These are phyloP conservation scores for Hypanus sabinus DNA, from an alignment of 2,113 vertebrate species.

Conservation along the genomic window DNA sequence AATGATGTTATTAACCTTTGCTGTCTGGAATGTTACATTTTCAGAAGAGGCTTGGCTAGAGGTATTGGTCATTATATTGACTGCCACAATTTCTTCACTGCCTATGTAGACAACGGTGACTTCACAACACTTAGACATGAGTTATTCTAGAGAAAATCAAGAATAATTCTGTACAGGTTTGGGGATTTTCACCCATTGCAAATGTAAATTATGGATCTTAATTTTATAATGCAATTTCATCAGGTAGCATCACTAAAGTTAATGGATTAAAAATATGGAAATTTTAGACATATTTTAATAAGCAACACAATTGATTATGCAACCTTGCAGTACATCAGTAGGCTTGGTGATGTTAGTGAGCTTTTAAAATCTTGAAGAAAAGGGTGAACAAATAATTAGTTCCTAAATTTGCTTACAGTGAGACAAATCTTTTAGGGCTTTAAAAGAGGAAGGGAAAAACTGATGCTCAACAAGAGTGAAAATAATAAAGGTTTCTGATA, in stretches of 20 bases:
- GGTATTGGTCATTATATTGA: too few relatives aligned
- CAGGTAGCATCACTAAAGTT: neutral
- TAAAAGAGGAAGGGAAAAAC: neutral
- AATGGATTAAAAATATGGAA: neutral
- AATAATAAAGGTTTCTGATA: neutral
- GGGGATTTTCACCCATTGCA: neutral
- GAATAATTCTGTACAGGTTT: neutral
- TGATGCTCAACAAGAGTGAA: neutral
- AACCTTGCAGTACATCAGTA: neutral
- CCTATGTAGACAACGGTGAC: too few relatives aligned
- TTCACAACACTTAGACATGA: too few relatives aligned
- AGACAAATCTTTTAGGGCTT: neutral
- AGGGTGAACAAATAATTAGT: neutral
- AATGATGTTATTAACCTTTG: too few relatives aligned
- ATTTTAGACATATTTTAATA: neutral
- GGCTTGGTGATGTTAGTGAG: neutral
- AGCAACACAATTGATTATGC: neutral
- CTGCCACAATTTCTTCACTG: too few relatives aligned
- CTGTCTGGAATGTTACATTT: too few relatives aligned
- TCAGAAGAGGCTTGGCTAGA: too few relatives aligned
- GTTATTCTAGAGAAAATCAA: too few relatives aligned
- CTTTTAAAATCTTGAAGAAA: neutral
- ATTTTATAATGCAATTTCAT: neutral
- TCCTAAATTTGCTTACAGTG: neutral
- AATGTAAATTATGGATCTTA: neutral